These are phyloP conservation scores for Myotis davidii DNA, from an alignment of 2,113 vertebrate genomes.

Conservation along the genomic window DNA sequence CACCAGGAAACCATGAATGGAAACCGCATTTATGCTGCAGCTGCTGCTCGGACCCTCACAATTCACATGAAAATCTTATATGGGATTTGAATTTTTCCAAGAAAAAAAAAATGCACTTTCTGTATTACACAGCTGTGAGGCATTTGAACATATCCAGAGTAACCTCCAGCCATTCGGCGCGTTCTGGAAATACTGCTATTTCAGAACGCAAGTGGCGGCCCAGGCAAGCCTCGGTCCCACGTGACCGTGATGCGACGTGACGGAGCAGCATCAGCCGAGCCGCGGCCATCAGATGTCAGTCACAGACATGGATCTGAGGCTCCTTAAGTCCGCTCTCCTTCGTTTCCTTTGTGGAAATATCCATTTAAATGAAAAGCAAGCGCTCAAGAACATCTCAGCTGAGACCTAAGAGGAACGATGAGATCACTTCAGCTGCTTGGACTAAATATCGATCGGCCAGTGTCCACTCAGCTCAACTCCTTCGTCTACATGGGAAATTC, in stretches of 20 bases:
- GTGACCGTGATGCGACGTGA: constrained; percentile 65
- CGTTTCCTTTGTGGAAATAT: constrained; percentile 18
- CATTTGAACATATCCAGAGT: neutral
- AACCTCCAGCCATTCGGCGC: constrained; percentile 34
- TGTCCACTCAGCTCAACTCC: neutral
- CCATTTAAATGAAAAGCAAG: constrained; percentile 22
- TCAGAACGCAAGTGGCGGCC: constrained; percentile 61
- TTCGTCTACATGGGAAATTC: neutral
- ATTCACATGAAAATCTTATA: neutral
- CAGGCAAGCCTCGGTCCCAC: constrained; percentile 74
- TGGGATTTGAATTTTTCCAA: constrained; percentile 5
- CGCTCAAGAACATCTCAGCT: neutral
- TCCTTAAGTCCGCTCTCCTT: neutral
- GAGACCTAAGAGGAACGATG: neutral
- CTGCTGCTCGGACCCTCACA: neutral
- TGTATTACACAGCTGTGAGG: constrained; percentile 38
- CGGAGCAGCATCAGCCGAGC: constrained; percentile 55
- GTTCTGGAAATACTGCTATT: constrained; percentile 68
- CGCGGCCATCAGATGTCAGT: constrained; percentile 5
- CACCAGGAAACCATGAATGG: neutral
- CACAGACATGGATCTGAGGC: neutral
- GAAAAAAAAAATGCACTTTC: constrained; percentile 18
- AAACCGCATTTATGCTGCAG: neutral
- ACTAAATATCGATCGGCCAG: neutral
- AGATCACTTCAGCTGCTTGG: neutral